Evolutionary conservation across 2,113 vertebrate species (phyloP).

Genomic region (Callorhinus ursinus): DNA sequence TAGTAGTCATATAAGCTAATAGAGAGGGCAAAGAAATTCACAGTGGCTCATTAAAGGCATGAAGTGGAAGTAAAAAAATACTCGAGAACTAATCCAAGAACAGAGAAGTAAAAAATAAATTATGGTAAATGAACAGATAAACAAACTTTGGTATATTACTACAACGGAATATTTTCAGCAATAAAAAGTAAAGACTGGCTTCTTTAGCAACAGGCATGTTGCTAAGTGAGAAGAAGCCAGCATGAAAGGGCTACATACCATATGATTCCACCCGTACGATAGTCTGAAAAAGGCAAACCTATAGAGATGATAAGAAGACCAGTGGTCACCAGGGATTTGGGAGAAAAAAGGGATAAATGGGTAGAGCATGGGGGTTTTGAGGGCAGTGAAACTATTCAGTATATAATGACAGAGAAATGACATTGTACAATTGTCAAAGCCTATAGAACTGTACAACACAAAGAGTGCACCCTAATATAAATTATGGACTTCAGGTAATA

Average conservation of each 20-base stretch:
- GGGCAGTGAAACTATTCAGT: neutral
- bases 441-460: neutral
- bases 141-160: neutral
- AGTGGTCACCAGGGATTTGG: neutral
- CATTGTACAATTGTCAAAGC: neutral
- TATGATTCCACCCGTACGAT: neutral
- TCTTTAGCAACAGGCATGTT: neutral
- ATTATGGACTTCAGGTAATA: neutral
- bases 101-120: neutral
- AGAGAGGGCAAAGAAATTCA: neutral
- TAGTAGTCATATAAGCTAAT: neutral
- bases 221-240: neutral
- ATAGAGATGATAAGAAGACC: neutral
- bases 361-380: neutral
- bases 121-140: neutral
- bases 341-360: neutral
- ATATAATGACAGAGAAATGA: neutral
- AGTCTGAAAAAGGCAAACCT: neutral
- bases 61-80: slow-evolving; percentile 1
- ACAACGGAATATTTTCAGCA: neutral
- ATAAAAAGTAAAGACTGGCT: neutral
- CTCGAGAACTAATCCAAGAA: neutral
- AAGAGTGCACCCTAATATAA: neutral
- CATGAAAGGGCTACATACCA: neutral
- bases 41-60: neutral